These are phyloP conservation scores for Sphaeramia orbicularis DNA, from an alignment of 2,797 vertebrate species.

Conservation along the genomic window DNA sequence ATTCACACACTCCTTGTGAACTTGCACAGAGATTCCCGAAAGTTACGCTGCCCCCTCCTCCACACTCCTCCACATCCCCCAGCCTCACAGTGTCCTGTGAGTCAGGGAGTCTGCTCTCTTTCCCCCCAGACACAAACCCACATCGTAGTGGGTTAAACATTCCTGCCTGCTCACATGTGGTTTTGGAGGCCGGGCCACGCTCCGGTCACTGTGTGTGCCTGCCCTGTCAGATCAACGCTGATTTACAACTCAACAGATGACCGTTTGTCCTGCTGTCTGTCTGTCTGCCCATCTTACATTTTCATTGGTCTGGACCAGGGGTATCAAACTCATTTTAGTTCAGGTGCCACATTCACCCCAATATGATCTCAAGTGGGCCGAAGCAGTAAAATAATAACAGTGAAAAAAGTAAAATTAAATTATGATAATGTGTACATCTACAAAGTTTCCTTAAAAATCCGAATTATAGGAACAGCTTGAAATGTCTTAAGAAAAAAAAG, in stretches of 20 bases:
- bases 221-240: conserved; percentile 26
- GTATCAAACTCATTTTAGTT: no score
- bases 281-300: conserved; percentile 17
- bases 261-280: conserved; percentile 29
- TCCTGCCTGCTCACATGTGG: conserved; percentile 77
- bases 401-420: no score
- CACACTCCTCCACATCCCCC: conserved; percentile 13
- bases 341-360: no score
- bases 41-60: conserved; percentile 22
- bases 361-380: no score
- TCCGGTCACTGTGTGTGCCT: conserved; percentile 62
- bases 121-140: conserved; percentile 61
- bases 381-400: no score
- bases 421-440: no score
- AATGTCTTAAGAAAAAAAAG: no score
- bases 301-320: conserved; percentile 17
- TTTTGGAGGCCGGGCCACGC: conserved; percentile 60
- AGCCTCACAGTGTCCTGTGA: conserved; percentile 71
- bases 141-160: conserved; percentile 70
- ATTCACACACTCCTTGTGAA: conserved; percentile 65
- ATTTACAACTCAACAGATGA: conserved; percentile 42
- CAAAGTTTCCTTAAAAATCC: no score
- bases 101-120: conserved; percentile 66
- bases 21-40: conserved; percentile 64
- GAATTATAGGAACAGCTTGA: no score